Percentiles rank a stretch among this genome's conserved stretches.
Evolutionary conservation across 2,797 vertebrate genomes (phyloP).

Genomic region (Bradypodion pumilum): DNA sequence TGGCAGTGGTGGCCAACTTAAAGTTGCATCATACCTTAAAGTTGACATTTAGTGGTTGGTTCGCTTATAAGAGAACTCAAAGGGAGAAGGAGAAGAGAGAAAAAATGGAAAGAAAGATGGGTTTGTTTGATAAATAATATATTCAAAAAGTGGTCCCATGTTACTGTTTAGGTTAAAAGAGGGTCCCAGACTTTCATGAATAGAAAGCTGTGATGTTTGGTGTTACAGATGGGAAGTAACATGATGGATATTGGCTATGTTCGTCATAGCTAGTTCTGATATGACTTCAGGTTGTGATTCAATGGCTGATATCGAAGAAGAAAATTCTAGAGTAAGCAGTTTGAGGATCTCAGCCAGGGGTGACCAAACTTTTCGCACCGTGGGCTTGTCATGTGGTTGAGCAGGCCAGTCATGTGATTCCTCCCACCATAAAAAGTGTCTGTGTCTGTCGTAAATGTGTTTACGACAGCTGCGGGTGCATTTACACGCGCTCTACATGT

Average conservation of each 20-base stretch:
- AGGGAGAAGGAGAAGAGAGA: too few species aligned
- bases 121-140: neutral
- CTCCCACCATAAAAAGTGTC: too few species aligned
- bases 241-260: neutral
- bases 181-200: neutral
- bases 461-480: too few species aligned
- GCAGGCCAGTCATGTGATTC: too few species aligned
- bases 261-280: neutral
- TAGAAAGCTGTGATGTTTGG: neutral
- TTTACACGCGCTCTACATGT: too few species aligned
- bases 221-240: neutral
- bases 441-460: too few species aligned
- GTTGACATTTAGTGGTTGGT: neutral
- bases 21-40: neutral
- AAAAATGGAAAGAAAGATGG: neutral
- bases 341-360: neutral
- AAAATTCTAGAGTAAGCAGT: neutral
- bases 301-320: neutral
- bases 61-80: neutral
- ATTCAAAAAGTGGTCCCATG: neutral
- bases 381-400: too few species aligned
- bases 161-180: neutral
- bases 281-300: neutral
- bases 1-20: neutral
- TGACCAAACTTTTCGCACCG: too few species aligned